Evolutionary conservation across 2,113 vertebrate genomes (phyloP), one percentile per base, ranked within the genome.

Genomic region (Myotis lucifugus): DNA sequence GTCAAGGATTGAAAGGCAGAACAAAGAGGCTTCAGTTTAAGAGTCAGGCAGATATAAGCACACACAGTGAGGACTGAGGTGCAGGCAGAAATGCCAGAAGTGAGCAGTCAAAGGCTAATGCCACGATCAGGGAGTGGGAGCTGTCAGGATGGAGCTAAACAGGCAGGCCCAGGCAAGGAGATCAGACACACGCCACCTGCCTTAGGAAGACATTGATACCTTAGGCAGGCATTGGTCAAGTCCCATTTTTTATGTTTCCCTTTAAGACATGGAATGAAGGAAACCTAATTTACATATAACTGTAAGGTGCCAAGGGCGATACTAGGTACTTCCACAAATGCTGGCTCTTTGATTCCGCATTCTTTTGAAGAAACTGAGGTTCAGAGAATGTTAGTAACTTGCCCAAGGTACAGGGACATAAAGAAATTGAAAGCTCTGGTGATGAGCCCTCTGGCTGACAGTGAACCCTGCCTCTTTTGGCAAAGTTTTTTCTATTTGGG

Each of bases 341-440:
- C 7, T 48, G 67, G 27, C 21, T 70, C 2, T 85, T 93, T 72
- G 67, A 73, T 69, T 85, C 19, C 64, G 6, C 23, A 74, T 88
- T 94, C 18, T 91, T 94, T 93, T 95, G 40, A 88, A 42, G 85
- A 93, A 92, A 82, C n/a, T 69, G 15, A 70, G 32, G 2, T 74
- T 67, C 12, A 46, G 19, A 85, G n/a, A 61, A 37, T 48, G n/a
- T 50, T 79, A 72, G 23, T 40, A 56, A 78, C 29, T 85, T 89
- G 23, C 0, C 21, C 66, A 32, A 84, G 21, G 0, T 50, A 64
- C 40, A 56, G 46, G 19, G 5, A 78, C 13, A 52, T 32, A 2
- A 88, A 34, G 73, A 34, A 90, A 3, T 32, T 37, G 34, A 59
- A 77, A 91, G 19, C 9, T 69, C 34, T 81, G 46, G 17, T 67